Conservation (phyloP, 2,797 vertebrate genomes). For the Ctenosaura bakeri region DNA sequence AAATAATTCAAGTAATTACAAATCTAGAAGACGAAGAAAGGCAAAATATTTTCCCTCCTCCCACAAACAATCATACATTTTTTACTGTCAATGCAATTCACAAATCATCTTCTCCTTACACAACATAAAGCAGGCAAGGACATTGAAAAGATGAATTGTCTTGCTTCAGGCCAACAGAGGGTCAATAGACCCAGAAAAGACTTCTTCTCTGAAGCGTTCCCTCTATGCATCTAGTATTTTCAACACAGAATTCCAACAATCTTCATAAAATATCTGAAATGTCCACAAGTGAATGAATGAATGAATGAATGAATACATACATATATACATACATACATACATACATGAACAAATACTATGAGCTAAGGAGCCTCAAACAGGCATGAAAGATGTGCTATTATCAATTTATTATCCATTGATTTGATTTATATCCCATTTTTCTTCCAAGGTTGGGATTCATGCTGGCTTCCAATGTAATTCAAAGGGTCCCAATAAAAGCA, state of each 20-base stretch:
- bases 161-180: background rate
- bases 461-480: too few species aligned
- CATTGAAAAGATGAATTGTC: background rate
- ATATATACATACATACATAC: too few species aligned
- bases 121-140: background rate
- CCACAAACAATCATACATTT: background rate
- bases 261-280: background rate
- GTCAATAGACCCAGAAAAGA: background rate
- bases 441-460: too few species aligned
- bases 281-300: background rate
- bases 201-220: background rate
- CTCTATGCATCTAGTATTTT: background rate
- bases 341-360: background rate
- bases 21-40: background rate
- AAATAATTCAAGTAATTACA: background rate
- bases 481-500: too few species aligned
- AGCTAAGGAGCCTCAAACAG: background rate
- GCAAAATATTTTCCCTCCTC: background rate
- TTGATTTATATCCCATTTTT: too few species aligned
- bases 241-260: background rate
- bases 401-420: slow-evolving; percentile 27
- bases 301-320: too few species aligned
- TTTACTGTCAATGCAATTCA: background rate
- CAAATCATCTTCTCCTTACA: background rate
- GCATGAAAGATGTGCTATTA: background rate